Base-by-base conservation (phyloP, 2,888 invertebrate species). In the Machimus atricapillus region DNA sequence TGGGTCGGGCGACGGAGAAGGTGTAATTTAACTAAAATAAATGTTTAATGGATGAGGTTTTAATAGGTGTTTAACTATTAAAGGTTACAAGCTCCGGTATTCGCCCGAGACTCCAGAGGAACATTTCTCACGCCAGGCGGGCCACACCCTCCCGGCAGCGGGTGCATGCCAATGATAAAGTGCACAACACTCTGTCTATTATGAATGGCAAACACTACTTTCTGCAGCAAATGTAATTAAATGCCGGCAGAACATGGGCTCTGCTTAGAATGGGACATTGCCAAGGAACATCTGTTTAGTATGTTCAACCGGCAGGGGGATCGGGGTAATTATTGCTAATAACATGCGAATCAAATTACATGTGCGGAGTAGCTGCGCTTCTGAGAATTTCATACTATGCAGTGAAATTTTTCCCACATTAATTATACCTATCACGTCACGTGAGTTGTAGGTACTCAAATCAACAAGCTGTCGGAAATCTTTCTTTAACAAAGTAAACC, bases 1-100 rank as follows among this genome's bases (percentile, higher is more conserved):
- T 27, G 66, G 66, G 66, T 23, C 43, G 19, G 23, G 23, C 37
- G 46, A 19, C 56, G n/a, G 9, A 46, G 78, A 31, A 86, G 52
- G 86, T 77, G 77, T 40, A 37, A 78, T 76, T 85, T 52, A 46
- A 46, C 46, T 52, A 52, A 77, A 76, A 76, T 85, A 52, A 78
- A 86, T 77, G 77, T 56, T 56, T 86, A 78, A 78, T 58, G 76
- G 46, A 58, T 78, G 19, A 40, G 77, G 40, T 82, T 66, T 82
- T 58, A 66, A 52, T 77, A 34, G 56, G n/a, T 40, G 76, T 40
- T 76, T 76, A 34, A 76, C 37, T 40, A 76, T 76, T 37, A 76
- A 76, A n/a, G 76, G 40, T 37, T 76, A 76, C 34, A 76, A 40
- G 34, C 76, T 76, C 14, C 7, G 74, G 23, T 56, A 56, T n/a